A percentile compares a stretch with the other conserved stretches of the same genome.
phyloP scores from a whole-genome alignment of 2,888 invertebrate species.

The Platycnemis pennipes region DNA sequence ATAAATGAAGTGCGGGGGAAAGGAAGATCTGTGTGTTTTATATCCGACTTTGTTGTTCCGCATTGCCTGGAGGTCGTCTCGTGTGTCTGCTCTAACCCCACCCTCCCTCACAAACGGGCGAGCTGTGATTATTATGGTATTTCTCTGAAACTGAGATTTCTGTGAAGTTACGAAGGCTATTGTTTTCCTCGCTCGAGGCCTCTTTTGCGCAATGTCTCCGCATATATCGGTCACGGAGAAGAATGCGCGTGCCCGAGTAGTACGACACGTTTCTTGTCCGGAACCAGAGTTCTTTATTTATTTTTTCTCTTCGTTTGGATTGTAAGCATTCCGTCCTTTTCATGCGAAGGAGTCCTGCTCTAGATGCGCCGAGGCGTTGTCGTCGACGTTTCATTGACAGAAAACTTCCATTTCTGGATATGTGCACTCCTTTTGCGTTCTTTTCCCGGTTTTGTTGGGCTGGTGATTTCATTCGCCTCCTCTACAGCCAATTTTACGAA shows the following conservation, averaged over 20 bases:
- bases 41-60: neutral
- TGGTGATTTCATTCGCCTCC: neutral
- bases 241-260: neutral
- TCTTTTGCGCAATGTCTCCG: slow-evolving; percentile 40
- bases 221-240: neutral
- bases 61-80: neutral
- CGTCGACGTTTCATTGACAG: neutral
- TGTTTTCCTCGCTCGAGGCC: slow-evolving; percentile 31
- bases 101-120: neutral
- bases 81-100: neutral
- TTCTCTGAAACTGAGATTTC: slow-evolving; percentile 9
- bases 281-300: neutral
- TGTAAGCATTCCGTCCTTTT: neutral
- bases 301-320: neutral
- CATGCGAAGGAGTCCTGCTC: neutral
- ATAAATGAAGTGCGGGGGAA: neutral
- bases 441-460: neutral
- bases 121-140: slow-evolving; percentile 14
- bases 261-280: slow-evolving; percentile 1
- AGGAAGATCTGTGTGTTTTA: neutral
- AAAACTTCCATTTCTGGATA: neutral
- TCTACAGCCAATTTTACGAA: too few species aligned
- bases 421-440: neutral
- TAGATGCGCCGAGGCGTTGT: neutral
- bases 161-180: slow-evolving; percentile 49